Evolutionary conservation across 2,888 invertebrate genomes (phyloP).

Genomic region (Lepidocyrtinus sp.): DNA sequence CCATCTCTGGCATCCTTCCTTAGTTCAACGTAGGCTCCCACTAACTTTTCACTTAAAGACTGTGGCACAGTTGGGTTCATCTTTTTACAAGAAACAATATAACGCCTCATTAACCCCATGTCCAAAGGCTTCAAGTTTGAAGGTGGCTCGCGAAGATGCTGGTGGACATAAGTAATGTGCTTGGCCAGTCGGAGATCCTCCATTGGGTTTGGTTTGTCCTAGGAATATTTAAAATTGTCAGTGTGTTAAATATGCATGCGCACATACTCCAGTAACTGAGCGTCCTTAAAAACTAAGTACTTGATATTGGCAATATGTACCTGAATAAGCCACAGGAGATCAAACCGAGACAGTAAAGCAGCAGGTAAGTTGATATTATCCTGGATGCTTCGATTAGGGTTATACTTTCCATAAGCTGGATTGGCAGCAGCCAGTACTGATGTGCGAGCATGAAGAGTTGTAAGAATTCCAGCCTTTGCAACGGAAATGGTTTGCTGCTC

Average conservation of each 20-base stretch:
- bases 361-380: slow-evolving; percentile 92
- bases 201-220: slow-evolving; percentile 76
- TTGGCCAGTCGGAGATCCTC: slow-evolving; percentile 87
- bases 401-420: slow-evolving; percentile 90
- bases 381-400: slow-evolving; percentile 87
- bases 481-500: slow-evolving; percentile 93
- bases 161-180: slow-evolving; percentile 98
- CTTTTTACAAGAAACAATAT: slow-evolving; percentile 91
- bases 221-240: not conserved
- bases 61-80: slow-evolving; percentile 91
- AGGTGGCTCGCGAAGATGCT: slow-evolving; percentile 90
- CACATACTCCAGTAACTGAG: not conserved
- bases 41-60: slow-evolving; percentile 89
- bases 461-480: slow-evolving; percentile 79
- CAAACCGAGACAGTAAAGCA: slow-evolving; percentile 91
- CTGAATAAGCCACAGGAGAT: slow-evolving; percentile 90
- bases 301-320: slow-evolving; percentile 90
- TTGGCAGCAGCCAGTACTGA: slow-evolving; percentile 92
- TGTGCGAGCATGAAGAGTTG: slow-evolving; percentile 74
- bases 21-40: slow-evolving; percentile 86
- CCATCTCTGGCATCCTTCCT: slow-evolving; percentile 66
- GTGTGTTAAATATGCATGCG: not conserved
- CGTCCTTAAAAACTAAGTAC: not conserved
- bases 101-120: slow-evolving; percentile 94
- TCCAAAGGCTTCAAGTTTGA: slow-evolving; percentile 81